These are phyloP conservation scores for Rugalucina vietnamica DNA, from an alignment of 2,888 invertebrate genomes.

Conservation along the genomic window DNA sequence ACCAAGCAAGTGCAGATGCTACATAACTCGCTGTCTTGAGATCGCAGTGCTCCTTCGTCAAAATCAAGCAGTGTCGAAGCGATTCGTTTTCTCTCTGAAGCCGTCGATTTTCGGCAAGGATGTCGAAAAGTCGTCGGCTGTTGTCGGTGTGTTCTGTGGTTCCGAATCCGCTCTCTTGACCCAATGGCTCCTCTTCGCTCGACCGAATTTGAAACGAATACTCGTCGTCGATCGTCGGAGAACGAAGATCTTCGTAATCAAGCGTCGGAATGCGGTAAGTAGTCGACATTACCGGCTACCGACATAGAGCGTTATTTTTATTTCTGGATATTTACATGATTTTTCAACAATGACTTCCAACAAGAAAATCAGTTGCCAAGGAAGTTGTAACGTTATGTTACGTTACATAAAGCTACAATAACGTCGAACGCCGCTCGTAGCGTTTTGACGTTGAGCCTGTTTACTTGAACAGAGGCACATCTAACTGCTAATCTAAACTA, in stretches of 20 bases:
- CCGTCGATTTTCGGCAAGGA: slow-evolving; percentile 14
- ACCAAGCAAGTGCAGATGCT: slow-evolving; percentile 48
- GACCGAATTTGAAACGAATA: not conserved
- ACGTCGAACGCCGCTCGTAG: not conserved
- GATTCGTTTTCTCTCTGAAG: slow-evolving; percentile 51
- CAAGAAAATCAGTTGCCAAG: too few relatives aligned
- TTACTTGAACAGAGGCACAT: too few relatives aligned
- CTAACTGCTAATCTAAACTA: too few relatives aligned
- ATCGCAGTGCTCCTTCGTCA: slow-evolving; percentile 54
- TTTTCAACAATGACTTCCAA: too few relatives aligned
- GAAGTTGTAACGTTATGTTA: too few relatives aligned
- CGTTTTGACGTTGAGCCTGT: too few relatives aligned
- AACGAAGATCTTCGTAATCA: not conserved
- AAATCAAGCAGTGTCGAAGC: slow-evolving; percentile 49
- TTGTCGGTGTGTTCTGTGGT: not conserved
- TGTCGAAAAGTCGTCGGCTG: not conserved
- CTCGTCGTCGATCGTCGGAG: not conserved
- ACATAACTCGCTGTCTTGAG: slow-evolving; percentile 51
- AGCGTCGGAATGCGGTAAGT: not conserved
- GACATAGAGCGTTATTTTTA: too few relatives aligned
- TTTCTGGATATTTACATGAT: too few relatives aligned
- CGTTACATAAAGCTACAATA: not conserved
- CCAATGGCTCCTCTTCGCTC: not conserved
- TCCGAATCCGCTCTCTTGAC: not conserved
- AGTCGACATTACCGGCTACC: slow-evolving; percentile 1